These are phyloP conservation scores for Meles meles DNA, from an alignment of 2,113 vertebrate genomes.

Conservation along the genomic window DNA sequence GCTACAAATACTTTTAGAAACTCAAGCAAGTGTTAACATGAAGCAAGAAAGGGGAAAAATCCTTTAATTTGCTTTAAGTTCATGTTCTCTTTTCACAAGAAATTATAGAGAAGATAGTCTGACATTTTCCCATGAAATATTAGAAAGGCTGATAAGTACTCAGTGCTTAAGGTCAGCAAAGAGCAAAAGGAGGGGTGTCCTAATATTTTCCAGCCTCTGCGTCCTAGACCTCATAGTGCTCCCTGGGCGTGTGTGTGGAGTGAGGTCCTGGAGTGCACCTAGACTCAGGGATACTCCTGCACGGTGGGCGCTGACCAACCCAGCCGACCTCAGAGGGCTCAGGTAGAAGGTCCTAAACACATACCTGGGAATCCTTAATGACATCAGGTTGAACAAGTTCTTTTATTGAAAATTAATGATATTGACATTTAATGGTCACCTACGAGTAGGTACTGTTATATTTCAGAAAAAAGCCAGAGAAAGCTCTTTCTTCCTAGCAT, in stretches of 20 bases:
- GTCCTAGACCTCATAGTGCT: not conserved
- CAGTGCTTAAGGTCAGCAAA: not conserved
- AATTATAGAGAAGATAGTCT: not conserved
- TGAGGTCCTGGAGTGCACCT: not conserved
- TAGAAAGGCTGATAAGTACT: not conserved
- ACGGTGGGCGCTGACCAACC: accelerated
- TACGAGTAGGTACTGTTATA: not conserved
- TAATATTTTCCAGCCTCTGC: not conserved
- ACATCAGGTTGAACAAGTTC: accelerated
- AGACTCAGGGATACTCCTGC: no score
- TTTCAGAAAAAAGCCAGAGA: not conserved
- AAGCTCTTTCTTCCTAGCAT: not conserved
- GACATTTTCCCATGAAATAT: not conserved
- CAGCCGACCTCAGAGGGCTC: accelerated
- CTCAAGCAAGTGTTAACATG: not conserved
- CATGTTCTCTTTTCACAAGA: not conserved
- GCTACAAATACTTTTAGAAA: not conserved
- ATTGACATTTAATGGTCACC: not conserved
- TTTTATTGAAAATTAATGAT: not conserved
- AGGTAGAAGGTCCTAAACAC: not conserved
- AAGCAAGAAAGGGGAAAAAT: not conserved
- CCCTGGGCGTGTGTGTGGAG: accelerated
- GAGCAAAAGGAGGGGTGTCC: not conserved
- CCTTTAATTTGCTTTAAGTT: not conserved
- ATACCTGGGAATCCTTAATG: no score